Evolutionary conservation across 2,113 vertebrate species (phyloP), one percentile per base, ranked within the genome.

Genomic region (Psophia crepitans): DNA sequence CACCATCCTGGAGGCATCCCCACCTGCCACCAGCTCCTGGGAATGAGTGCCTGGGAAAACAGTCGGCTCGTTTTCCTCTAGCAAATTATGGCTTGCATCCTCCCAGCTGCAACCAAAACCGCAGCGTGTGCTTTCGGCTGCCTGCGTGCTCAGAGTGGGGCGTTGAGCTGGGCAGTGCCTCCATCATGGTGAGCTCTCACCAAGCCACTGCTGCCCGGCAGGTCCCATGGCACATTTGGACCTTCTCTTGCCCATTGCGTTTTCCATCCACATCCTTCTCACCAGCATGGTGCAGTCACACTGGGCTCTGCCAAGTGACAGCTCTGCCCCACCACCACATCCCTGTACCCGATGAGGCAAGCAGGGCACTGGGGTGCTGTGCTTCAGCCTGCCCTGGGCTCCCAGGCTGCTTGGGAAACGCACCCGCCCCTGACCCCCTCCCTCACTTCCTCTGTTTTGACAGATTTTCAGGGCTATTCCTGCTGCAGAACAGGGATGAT

Each of bases 121-220:
- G 2, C 19, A 6, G 10, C 1, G 1, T 0, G 0, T n/a, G 53
- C 3, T 73, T 27, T 92, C 0, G 0, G 16, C 69, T 61, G 66
- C 51, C 80, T 84, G 56, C 0, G 2, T 66, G n/a, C 61, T 37
- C 22, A 18, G 56, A 19, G 8, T 3, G 60, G 27, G 14, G 30
- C 1, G 2, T 11, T 22, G 8, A 58, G 20, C 23, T 33, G 68
- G 54, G 35, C 49, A 41, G 24, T 41, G 63, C 49, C 27, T 60
- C 74, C 0, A 0, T 87, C 41, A 70, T 10, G 35, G 26, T 7
- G 0, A 0, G 14, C 21, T 57, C 14, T 48, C 48, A 70, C 21
- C 0, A 2, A 89, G 28, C n/a, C 5, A 1, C 9, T 23, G 9
- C 11, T 79, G n/a, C 15, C 37, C 3, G 1, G 24, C 44, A 17